Base-by-base conservation (phyloP, 2,113 vertebrate genomes). In the Rhea pennata region DNA sequence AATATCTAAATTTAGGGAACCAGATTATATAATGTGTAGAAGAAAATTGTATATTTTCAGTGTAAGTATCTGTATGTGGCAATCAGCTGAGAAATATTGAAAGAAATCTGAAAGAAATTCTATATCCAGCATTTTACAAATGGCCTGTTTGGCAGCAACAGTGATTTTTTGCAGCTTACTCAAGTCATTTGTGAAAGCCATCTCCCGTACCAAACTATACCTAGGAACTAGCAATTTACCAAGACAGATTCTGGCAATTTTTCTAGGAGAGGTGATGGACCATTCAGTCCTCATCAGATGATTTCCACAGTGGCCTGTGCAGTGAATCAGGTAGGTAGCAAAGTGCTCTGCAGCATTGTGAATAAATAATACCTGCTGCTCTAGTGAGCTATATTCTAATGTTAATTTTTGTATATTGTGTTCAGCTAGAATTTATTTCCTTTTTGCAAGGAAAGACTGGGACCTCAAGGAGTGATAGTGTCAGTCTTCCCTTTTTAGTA, bases 321-420 rank as follows among this genome's bases (percentile, higher is more conserved):
- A 70, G 14, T 3, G 3, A 84, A 29, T 21, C 84, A 89, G 77
- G 48, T 29, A 61, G 4, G 36, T 24, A 74, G 46, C 78, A 90
- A 54, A 73, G 67, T 44, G n/a, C 24, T 71, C 70, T 46, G 71
- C 62, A 85, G 62, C 59, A 91, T 59, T 31, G 79, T 86, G 75
- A 88, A 59, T 93, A 66, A 71, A 40, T 50, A 48, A 53, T 62
- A 50, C 15, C 31, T 72, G 23, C 27, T 77, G 83, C 75, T 93
- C 61, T 71, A 79, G 15, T 79, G 66, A 95, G 36, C 66, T 81
- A 7, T 9, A 8, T 5, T 0, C 50, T 56, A 6, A 59, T 77
- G 72, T 31, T 2, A 36, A 36, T 40, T 50, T 58, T 74, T n/a
- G 5, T 33, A 7, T 0, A 0, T 56, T 53, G 29, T 53, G 7